Evolutionary conservation across 2,888 invertebrate species (phyloP), one percentile per base, ranked within the genome.

Genomic region (Chrysina gloriosa): DNA sequence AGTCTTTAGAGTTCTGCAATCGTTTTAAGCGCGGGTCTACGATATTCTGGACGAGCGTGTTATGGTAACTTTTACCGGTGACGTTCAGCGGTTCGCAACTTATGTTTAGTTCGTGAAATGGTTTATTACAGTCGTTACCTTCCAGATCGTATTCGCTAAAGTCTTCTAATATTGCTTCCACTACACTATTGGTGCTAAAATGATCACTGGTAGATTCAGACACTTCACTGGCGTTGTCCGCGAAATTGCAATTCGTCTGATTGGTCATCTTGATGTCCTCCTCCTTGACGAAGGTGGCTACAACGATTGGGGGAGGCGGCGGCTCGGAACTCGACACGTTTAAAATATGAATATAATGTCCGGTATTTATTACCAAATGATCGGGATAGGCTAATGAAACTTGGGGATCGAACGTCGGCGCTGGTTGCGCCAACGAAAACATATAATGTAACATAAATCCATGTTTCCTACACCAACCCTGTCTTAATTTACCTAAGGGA

Each of bases 371-470:
- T 9, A 84, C 82, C 70, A 84, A 72, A 72, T 83, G 80, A 69
- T 83, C 81, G 6, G 83, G 83, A 73, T 78, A 84, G 6, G 82
- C 81, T 48, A 84, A 70, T 48, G 83, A 82, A 63, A 83, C 77
- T 65, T 79, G 73, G 2, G 84, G 83, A 70, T 83, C 80, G 70
- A 83, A 83, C 9, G 68, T 70, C 23, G 94, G 95, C 76, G 91
- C 92, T 56, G 95, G 94, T 66, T 81, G 79, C 47, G 92, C 90
- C 75, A 95, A 91, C 79, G 94, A 94, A 81, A 96, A 95, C 80
- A 93, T 94, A 74, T 95, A 95, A 83, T 97, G 96, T 72, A 97
- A 90, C 50, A 96, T 95, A 75, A 96, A 90, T 79, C 96, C 95
- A 81, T 97, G 97, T 78, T 92, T 90, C 67, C 95, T 84, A 80